Evolutionary conservation across 2,888 invertebrate species (phyloP), one percentile per base, ranked within the genome.

Genomic region (Aspidiotus rigidus): DNA sequence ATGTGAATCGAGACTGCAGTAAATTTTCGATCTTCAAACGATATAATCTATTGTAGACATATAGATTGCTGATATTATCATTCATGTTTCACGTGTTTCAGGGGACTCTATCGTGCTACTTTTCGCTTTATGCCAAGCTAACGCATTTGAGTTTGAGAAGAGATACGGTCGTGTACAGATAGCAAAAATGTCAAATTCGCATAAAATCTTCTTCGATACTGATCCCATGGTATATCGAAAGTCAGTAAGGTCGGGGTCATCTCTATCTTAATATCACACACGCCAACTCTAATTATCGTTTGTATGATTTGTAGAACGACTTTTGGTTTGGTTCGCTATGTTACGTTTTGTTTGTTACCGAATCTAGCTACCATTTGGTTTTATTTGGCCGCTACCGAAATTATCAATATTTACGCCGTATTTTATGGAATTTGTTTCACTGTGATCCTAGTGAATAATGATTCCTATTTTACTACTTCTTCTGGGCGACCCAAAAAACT

Each of bases 401-500:
- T 95, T 63, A 90, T 94, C 28, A 96, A 93, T 77, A 80, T 98
- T 49, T 93, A 98, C 80, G 95, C 96, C 0, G 82, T 98, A 79
- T 97, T 98, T 40, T 99, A 99, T 78, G 84, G 99, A 15, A 85
- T 96, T 67, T 93, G 95, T 6, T 93, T 97, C 0, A 98, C 99
- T 79, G 84, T 93, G 74, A 97, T 99, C 80, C 83, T 99, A 54
- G 99, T 99, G 99, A 93, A 93, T 79, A 99, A 99, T 44, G 93
- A 95, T 56, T 97, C 98, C 77, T 89, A 98, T 77, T 96, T 97
- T 77, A 82, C 97, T 64, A 84, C 92, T 74, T 94, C 96, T 0
- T 87, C 94, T 69, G 81, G 84, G 40, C 85, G 85, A 60, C 92
- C 96, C 72, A 79, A 93, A 28, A 85, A 84, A 77, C 86, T 88